Evolutionary conservation across 2,113 vertebrate genomes (phyloP).

Genomic region (Morone saxatilis): DNA sequence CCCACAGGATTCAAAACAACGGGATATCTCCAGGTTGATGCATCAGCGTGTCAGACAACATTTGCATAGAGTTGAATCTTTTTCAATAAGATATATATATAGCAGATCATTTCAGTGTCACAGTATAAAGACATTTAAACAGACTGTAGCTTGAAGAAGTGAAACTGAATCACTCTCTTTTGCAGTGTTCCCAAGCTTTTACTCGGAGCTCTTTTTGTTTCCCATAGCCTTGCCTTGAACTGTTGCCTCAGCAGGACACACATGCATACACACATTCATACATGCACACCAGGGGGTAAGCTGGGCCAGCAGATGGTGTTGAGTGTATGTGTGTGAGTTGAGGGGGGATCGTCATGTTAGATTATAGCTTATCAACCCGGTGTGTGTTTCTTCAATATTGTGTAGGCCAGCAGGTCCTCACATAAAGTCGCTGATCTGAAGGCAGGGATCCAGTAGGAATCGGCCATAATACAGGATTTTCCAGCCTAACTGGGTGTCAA

Average conservation of each 20-base stretch:
- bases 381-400: neutral
- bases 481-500: conserved; percentile 10
- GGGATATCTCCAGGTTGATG: too few species aligned
- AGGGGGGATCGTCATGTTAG: neutral
- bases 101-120: too few species aligned
- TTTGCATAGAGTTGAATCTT: neutral
- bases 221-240: conserved; percentile 20
- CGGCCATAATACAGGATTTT: conserved; percentile 25
- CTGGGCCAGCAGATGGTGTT: conserved; percentile 46
- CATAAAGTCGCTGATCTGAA: neutral
- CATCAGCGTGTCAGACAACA: too few species aligned
- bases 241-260: conserved; percentile 32
- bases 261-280: conserved; percentile 46
- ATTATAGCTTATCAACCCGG: conserved; percentile 16
- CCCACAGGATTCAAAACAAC: too few species aligned
- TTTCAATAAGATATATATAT: too few species aligned
- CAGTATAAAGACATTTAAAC: neutral
- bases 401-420: neutral
- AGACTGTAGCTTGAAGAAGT: neutral
- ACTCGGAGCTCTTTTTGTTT: conserved; percentile 19
- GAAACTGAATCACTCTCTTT: neutral
- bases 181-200: neutral
- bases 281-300: conserved; percentile 45
- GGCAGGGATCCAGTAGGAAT: conserved; percentile 25
- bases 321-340: neutral